Conservation (phyloP, 2,797 vertebrate genomes). For the Falco rusticolus region DNA sequence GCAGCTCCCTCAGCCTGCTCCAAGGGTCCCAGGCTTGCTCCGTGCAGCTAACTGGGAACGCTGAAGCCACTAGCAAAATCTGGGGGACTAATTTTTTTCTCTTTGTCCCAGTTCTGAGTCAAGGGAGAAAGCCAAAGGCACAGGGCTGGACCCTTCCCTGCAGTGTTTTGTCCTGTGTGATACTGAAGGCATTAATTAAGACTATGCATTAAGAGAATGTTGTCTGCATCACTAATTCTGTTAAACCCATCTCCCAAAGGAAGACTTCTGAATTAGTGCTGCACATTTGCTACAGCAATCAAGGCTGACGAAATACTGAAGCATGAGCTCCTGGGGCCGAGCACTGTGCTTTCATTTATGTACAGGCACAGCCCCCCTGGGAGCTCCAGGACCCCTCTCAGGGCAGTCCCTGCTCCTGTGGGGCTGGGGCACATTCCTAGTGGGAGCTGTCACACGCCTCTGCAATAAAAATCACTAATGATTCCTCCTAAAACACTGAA, state of each 20-base stretch:
- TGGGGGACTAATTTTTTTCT: neutral
- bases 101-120: neutral
- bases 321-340: neutral
- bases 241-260: conserved; percentile 6
- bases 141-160: neutral
- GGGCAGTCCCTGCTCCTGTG: neutral
- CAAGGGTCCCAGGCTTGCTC: neutral
- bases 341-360: neutral
- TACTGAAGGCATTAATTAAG: neutral
- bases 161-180: neutral
- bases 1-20: neutral
- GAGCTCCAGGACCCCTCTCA: neutral
- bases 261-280: neutral
- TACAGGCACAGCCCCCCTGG: rapidly evolving
- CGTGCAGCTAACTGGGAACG: neutral
- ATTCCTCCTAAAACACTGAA: neutral
- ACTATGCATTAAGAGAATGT: neutral
- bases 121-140: neutral
- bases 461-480: neutral
- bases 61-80: neutral
- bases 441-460: neutral
- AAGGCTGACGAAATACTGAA: neutral
- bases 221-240: neutral
- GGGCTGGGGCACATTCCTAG: neutral
- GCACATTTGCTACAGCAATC: conserved; percentile 9